Conservation (phyloP, 2,888 invertebrate genomes). For the Eupelmus urozonus region DNA sequence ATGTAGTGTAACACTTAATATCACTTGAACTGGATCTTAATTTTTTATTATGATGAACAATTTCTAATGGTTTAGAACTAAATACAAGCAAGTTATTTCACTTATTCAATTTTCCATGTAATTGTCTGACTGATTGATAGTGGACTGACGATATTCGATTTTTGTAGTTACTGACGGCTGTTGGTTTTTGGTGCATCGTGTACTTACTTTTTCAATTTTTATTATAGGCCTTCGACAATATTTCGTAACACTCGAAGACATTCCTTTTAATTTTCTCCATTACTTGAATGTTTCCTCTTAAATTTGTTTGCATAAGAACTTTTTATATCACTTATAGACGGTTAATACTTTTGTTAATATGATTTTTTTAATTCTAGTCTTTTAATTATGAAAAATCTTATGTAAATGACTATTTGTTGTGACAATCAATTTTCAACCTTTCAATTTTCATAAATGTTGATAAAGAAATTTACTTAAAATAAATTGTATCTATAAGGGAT, state of each 20-base stretch:
- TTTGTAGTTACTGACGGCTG: too few species aligned
- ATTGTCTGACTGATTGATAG: too few species aligned
- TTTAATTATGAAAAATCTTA: slow-evolving; percentile 28
- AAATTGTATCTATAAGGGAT: slow-evolving; percentile 29
- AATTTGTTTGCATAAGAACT: neutral
- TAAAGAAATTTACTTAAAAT: slow-evolving; percentile 35
- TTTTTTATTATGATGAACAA: too few species aligned
- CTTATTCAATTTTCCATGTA: too few species aligned
- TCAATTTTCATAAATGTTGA: slow-evolving; percentile 36
- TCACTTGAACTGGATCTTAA: too few species aligned
- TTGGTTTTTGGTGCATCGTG: slow-evolving; percentile 33
- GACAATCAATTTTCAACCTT: slow-evolving; percentile 28
- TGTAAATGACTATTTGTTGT: slow-evolving; percentile 44
- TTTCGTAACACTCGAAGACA: slow-evolving; percentile 51
- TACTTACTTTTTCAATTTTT: slow-evolving; percentile 30
- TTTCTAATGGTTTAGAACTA: too few species aligned
- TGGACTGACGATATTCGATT: too few species aligned
- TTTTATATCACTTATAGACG: slow-evolving; percentile 20
- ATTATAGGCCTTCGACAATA: slow-evolving; percentile 40
- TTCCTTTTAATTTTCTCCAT: slow-evolving; percentile 18
- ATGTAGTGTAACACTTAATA: too few species aligned
- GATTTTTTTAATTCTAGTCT: slow-evolving; percentile 13
- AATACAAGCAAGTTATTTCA: too few species aligned
- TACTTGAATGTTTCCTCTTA: slow-evolving; percentile 34
- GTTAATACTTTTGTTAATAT: slow-evolving; percentile 5